A percentile compares a stretch with the other conserved stretches of the same genome.
Evolutionary conservation across 2,113 vertebrate species (phyloP).

Genomic region (Sciurus niger): DNA sequence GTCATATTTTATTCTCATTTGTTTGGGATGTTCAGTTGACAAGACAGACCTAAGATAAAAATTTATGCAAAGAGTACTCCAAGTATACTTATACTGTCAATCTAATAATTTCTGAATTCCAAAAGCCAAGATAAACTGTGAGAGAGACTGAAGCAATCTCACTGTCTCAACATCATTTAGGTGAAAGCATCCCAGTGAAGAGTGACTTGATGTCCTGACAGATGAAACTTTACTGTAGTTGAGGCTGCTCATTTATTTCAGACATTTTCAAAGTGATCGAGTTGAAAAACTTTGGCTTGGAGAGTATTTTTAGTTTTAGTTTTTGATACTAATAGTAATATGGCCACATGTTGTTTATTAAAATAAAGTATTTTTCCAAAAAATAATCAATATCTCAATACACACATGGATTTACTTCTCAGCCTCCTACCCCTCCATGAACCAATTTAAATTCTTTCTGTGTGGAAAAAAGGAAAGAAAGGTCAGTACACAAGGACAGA

Average conservation of each 20-base stretch:
- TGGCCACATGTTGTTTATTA: conserved; percentile 68
- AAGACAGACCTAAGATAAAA: neutral
- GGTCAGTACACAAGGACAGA: neutral
- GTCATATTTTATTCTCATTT: neutral
- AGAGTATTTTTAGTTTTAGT: conserved; percentile 63
- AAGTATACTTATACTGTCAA: neutral
- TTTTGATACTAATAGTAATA: conserved; percentile 65
- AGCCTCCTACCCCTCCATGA: neutral
- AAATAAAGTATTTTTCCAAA: conserved; percentile 64
- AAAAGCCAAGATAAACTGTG: neutral
- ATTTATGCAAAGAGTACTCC: neutral
- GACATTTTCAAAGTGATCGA: conserved; percentile 8
- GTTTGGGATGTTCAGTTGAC: neutral
- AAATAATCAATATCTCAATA: conserved; percentile 68
- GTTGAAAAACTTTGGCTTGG: neutral
- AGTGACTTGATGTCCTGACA: neutral
- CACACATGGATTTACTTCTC: conserved; percentile 50
- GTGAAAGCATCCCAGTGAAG: neutral
- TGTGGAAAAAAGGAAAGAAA: neutral
- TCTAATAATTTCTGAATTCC: neutral
- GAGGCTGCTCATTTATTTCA: conserved; percentile 36
- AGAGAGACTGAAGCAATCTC: neutral
- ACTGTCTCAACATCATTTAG: neutral
- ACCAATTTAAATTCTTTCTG: conserved; percentile 41
- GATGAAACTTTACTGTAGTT: conserved; percentile 40